Evolutionary conservation across 2,888 invertebrate species (phyloP), one percentile per base, ranked within the genome.

Genomic region (Hyppa rectilinea): DNA sequence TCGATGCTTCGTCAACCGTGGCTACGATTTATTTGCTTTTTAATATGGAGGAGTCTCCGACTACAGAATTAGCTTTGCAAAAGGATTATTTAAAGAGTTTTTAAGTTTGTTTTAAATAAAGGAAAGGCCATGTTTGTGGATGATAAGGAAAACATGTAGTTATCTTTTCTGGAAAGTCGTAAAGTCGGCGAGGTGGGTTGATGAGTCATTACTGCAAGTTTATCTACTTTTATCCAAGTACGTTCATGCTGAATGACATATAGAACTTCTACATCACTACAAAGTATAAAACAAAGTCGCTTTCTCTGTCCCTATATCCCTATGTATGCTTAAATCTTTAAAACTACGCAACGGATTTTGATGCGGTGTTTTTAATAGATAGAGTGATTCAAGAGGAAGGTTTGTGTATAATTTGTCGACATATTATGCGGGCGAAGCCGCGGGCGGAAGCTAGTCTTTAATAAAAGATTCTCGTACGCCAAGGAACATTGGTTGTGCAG

Each of bases 1-100:
- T 77, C 66, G 72, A 75, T 75, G 80, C 61, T 77, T 75, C 76
- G 75, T 80, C 85, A 78, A 78, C 63, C 76, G 71, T 77, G 75
- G 49, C 34, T 50, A 59, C 67, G 74, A 80, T 83, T 83, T 85
- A 81, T 85, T 81, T 72, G 68, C 63, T 68, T 68, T 80, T 84
- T 80, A 70, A 80, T 79, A 75, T 69, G 71, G 64, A 81, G n/a
- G 49, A 77, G 66, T 52, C 82, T 67, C 71, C 23, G 61, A 52
- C 50, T 43, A 47, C 77, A 38, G 71, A 71, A 79, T 81, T 78
- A 81, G 78, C 61, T 77, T 62, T 47, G 63, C 53, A 53, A 77
- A 81, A 75, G 59, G 56, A 60, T 74, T 78, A 65, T 65, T 69
- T 49, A 29, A 80, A 75, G 53, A 64, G 78, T 64, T 71, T 81